Percentiles rank a stretch among this genome's conserved stretches.
Conservation (phyloP, 1,140 invertebrate genomes). For the Yoshiicerus persimilis region DNA sequence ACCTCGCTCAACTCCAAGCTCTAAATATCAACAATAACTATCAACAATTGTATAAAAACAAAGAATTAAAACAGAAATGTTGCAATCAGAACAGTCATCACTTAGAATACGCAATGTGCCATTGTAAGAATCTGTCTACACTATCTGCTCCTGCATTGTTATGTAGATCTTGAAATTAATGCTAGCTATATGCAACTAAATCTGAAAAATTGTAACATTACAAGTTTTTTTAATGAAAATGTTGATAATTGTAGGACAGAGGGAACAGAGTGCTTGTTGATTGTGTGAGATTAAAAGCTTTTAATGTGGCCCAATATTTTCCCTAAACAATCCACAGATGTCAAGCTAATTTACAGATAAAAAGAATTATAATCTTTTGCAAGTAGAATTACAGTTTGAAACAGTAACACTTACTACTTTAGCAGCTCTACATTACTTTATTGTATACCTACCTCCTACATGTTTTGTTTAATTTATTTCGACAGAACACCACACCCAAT, state of each 20-base stretch:
- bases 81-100: not conserved
- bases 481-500: constrained; percentile 1
- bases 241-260: not conserved
- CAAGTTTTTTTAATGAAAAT: constrained; percentile 2
- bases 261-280: not conserved
- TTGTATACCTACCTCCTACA: not conserved
- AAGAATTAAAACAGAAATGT: not conserved
- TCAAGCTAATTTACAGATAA: not conserved
- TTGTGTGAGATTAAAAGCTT: not conserved
- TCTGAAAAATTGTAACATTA: not conserved
- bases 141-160: not conserved
- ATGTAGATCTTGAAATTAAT: not conserved
- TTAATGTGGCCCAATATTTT: not conserved
- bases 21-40: not conserved
- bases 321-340: not conserved
- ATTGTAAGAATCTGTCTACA: not conserved
- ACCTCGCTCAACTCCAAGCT: not conserved
- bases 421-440: not conserved
- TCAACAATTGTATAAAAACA: not conserved
- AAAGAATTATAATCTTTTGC: not conserved
- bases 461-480: constrained; percentile 15
- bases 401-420: not conserved
- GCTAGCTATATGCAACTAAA: not conserved
- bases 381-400: not conserved
- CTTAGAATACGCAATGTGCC: not conserved